phyloP scores from a whole-genome alignment of 2,113 vertebrate genomes.

The Bufo bufo region DNA sequence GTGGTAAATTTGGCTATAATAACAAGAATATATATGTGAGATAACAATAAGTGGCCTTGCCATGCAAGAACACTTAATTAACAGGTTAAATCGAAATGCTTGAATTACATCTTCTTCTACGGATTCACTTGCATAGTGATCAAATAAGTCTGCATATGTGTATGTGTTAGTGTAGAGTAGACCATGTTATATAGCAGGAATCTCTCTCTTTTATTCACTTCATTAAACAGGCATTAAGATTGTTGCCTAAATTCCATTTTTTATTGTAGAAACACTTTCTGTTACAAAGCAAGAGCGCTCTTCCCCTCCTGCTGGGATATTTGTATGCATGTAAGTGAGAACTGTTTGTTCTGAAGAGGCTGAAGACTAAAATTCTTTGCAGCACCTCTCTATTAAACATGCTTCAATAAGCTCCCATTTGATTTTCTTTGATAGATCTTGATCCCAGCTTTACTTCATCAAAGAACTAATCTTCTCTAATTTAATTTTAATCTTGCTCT shows the following conservation, averaged over 20 bases:
- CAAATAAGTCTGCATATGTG: background rate
- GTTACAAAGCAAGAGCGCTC: background rate
- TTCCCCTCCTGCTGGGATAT: conserved; percentile 27
- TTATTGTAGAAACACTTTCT: conserved; percentile 30
- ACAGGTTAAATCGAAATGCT: background rate
- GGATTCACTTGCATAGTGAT: background rate
- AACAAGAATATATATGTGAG: too few relatives aligned
- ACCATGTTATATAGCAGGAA: conserved; percentile 5
- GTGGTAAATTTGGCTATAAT: too few relatives aligned
- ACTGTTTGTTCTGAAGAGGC: conserved; percentile 31
- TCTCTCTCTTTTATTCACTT: conserved; percentile 1
- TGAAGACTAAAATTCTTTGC: conserved; percentile 37
- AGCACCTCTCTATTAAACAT: conserved; percentile 41
- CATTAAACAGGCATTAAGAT: conserved; percentile 38
- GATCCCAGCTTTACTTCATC: conserved; percentile 51
- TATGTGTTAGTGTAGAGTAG: background rate
- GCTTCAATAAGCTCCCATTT: conserved; percentile 40
- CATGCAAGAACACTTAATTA: background rate
- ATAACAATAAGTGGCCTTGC: too few relatives aligned
- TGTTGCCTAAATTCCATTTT: conserved; percentile 41
- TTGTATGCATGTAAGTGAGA: conserved; percentile 40
- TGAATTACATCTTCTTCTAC: background rate
- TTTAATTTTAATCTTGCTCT: conserved; percentile 51
- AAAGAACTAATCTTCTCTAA: conserved; percentile 54
- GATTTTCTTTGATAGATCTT: conserved; percentile 53